Percentiles rank a stretch among this genome's conserved stretches.
These are phyloP conservation scores for Pyrochroa serraticornis DNA, from an alignment of 2,888 invertebrate genomes.

Conservation along the genomic window DNA sequence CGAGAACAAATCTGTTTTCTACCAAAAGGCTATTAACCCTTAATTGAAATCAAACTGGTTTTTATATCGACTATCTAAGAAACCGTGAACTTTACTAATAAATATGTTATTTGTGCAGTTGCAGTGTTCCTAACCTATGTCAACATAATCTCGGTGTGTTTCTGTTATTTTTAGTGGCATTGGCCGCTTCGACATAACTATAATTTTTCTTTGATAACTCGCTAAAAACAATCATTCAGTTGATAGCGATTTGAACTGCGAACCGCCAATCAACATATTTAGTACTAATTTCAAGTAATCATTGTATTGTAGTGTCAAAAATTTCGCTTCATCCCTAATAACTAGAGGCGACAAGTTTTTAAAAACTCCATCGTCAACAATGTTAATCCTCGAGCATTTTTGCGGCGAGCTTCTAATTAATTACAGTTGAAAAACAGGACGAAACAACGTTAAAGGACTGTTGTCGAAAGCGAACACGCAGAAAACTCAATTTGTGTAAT, in stretches of 20 bases:
- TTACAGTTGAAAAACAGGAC: too few species aligned
- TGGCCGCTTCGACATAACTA: conserved; percentile 25
- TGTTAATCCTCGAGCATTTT: too few species aligned
- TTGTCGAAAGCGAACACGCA: too few species aligned
- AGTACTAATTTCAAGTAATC: conserved; percentile 11
- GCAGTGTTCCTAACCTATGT: conserved; percentile 45
- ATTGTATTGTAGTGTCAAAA: conserved; percentile 8
- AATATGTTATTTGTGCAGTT: conserved; percentile 41
- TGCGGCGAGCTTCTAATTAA: too few species aligned
- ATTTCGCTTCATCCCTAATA: neutral
- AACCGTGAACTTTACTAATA: conserved; percentile 44
- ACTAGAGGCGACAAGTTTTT: too few species aligned
- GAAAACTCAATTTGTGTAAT: too few species aligned
- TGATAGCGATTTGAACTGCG: conserved; percentile 29
- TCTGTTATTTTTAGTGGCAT: conserved; percentile 31
- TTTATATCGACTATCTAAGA: conserved; percentile 36
- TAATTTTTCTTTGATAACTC: conserved; percentile 28
- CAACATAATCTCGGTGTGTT: conserved; percentile 36
- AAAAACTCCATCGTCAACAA: too few species aligned
- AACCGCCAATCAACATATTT: conserved; percentile 28
- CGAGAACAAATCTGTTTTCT: too few species aligned
- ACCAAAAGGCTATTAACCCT: conserved; percentile 36
- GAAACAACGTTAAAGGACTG: too few species aligned
- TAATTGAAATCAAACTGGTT: conserved; percentile 33
- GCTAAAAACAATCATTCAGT: conserved; percentile 23